Evolutionary conservation across 1,140 invertebrate species (phyloP), one percentile per base, ranked within the genome.

Genomic region (Tribolium madens): DNA sequence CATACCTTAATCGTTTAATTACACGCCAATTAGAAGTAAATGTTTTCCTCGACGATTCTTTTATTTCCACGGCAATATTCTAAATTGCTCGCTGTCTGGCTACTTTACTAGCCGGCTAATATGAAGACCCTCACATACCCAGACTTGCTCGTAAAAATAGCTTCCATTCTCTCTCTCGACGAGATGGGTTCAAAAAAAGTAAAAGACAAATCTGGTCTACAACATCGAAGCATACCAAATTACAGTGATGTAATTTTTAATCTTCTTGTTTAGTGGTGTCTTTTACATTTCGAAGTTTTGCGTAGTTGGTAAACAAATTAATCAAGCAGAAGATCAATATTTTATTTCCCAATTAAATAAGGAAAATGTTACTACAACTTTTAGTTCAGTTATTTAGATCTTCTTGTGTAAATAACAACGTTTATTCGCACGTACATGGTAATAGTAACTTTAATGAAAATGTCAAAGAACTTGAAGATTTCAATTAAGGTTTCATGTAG

Each of bases 81-180:
- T 31, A 33, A 64, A 33, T 64, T 64, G 26, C 21, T 33, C 26
- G 26, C 26, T 64, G 57, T 64, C 57, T 64, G 57, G 57, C 26
- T 64, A 64, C 52, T 21, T 42, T n/a, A 21, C 10, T 57, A 15
- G 21, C 26, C 57, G 21, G 12, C 57, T 33, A 33, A 64, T 57
- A 57, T 57, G 36, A 71, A 31, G 15, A 47, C 68, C 21, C 36
- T 42, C n/a, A 18, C 68, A 71, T 71, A 71, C 42, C 42, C 68
- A 71, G 68, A 71, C 68, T 47, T 14, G 68, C 3, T 50, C 68
- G 47, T 71, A 71, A 71, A 71, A 71, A 71, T 71, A 71, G 68
- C 68, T 71, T 13, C 68, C 68, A 71, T 71, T 71, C 68, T 71
- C 31, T 70, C 42, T 26, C 7, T 5, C 1, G 26, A 26, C 10